These are phyloP conservation scores for Progne subis DNA, from an alignment of 2,113 vertebrate genomes.

Conservation along the genomic window DNA sequence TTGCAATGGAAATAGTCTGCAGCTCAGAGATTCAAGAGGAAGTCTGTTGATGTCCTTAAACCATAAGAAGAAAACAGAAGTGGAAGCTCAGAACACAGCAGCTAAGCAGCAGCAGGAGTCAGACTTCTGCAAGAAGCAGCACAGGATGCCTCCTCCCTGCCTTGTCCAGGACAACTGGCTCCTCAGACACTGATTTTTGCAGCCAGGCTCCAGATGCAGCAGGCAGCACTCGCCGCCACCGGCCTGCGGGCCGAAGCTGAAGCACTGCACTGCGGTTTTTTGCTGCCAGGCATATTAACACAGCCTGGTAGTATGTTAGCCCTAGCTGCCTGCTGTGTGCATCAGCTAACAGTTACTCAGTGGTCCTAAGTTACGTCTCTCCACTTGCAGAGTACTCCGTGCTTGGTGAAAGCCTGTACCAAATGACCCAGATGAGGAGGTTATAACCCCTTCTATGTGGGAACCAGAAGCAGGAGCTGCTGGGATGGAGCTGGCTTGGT, in stretches of 20 bases:
- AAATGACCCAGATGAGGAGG: not conserved
- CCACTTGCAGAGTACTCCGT: not conserved
- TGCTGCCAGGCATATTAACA: not conserved
- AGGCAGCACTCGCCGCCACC: no score
- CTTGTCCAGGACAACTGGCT: not conserved
- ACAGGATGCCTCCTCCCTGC: not conserved
- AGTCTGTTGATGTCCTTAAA: not conserved
- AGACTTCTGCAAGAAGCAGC: not conserved
- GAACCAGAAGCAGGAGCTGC: not conserved
- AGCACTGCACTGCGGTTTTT: no score
- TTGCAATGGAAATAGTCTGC: not conserved
- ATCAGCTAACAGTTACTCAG: not conserved
- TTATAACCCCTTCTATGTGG: fast-evolving
- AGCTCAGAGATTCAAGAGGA: not conserved
- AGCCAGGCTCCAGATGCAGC: no score
- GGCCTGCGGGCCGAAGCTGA: no score
- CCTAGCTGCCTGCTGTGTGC: not conserved
- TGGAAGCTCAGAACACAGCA: not conserved
- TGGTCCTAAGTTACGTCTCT: not conserved
- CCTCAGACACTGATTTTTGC: not conserved
- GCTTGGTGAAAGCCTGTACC: not conserved
- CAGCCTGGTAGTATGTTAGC: not conserved
- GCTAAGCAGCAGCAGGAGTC: not conserved
- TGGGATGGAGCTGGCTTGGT: not conserved
- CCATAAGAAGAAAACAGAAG: not conserved